Percentiles rank a stretch among this genome's conserved stretches.
Conservation (phyloP, 2,888 invertebrate species). For the Uropetala carovei region DNA sequence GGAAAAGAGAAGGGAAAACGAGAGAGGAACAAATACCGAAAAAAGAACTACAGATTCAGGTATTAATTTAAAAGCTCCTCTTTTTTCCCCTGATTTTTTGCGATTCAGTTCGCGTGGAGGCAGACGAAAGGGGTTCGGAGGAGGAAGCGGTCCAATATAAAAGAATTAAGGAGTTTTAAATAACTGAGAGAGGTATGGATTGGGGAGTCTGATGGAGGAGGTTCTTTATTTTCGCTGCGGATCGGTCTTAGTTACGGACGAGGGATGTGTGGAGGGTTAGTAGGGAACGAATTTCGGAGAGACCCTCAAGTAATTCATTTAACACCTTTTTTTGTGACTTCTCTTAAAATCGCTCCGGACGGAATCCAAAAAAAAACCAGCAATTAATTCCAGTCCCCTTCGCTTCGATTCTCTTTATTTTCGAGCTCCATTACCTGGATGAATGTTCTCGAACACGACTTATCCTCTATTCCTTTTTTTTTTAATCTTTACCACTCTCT, state of each 20-base stretch:
- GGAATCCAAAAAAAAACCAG: neutral
- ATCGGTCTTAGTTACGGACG: neutral
- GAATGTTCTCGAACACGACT: neutral
- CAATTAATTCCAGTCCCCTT: constrained; percentile 7
- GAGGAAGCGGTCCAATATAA: neutral
- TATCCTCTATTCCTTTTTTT: neutral
- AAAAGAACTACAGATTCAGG: neutral
- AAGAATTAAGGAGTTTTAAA: constrained; percentile 32
- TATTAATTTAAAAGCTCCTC: constrained; percentile 17
- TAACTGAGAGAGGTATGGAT: neutral
- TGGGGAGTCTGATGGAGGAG: too few relatives aligned
- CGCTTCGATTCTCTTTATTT: constrained; percentile 27
- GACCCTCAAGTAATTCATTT: constrained; percentile 1
- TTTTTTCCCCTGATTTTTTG: neutral
- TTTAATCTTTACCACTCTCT: neutral
- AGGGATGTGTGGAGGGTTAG: neutral
- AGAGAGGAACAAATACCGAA: neutral
- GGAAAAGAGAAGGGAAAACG: neutral
- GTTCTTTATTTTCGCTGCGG: neutral
- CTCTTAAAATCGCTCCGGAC: neutral
- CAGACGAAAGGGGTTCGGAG: neutral
- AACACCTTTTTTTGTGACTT: constrained; percentile 19
- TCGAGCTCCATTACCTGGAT: neutral
- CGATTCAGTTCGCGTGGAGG: neutral
- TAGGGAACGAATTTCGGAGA: neutral